phyloP scores from a whole-genome alignment of 2,888 invertebrate species.

The Gortyna flavago region DNA sequence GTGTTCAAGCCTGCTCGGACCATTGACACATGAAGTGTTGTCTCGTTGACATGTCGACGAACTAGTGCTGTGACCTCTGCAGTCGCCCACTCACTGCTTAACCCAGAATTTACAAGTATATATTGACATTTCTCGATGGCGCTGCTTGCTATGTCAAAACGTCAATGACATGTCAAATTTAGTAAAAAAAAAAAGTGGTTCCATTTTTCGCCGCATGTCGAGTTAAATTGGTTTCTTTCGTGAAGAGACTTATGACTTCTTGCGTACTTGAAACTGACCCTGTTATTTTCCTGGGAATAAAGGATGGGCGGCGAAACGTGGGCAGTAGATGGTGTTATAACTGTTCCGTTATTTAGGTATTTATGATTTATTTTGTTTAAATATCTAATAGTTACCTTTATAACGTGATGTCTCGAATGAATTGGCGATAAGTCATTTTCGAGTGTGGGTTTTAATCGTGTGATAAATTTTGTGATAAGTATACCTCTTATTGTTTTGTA shows the following conservation, averaged over 20 bases:
- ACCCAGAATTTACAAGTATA: conserved; percentile 32
- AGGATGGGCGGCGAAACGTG: conserved; percentile 46
- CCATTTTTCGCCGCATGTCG: conserved; percentile 17
- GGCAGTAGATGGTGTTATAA: conserved; percentile 47
- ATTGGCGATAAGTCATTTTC: conserved; percentile 38
- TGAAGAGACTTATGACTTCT: conserved; percentile 18
- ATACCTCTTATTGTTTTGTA: conserved; percentile 3
- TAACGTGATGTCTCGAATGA: conserved; percentile 25
- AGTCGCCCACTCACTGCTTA: conserved; percentile 59
- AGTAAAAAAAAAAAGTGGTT: conserved; percentile 16
- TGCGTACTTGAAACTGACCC: conserved; percentile 58
- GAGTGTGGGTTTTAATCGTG: conserved; percentile 43
- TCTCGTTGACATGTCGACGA: conserved; percentile 73
- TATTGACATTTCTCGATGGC: conserved; percentile 19
- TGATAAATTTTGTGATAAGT: conserved; percentile 41
- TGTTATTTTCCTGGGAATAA: conserved; percentile 54
- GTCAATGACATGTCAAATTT: conserved; percentile 13
- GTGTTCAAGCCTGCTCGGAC: conserved; percentile 52
- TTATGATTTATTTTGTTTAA: conserved; percentile 46
- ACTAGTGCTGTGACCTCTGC: conserved; percentile 64
- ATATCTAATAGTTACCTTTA: conserved; percentile 46
- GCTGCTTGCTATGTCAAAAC: conserved; percentile 22
- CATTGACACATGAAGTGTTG: conserved; percentile 70
- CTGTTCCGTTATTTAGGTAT: conserved; percentile 34
- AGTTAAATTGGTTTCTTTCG: conserved; percentile 11